Conservation (phyloP, 2,888 invertebrate species). For the Mamestra brassicae region DNA sequence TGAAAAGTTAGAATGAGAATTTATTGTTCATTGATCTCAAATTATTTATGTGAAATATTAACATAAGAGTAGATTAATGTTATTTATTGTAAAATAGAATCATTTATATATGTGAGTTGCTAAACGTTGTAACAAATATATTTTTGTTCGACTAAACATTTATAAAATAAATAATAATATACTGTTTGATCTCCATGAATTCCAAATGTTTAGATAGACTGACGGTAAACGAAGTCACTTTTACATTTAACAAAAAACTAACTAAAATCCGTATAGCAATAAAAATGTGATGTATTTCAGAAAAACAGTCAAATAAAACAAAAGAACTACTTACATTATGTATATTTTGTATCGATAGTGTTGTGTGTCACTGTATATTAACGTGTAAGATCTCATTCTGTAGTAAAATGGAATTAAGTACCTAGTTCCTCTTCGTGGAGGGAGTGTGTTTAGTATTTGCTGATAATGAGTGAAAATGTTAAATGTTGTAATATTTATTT, state of each 20-base stretch:
- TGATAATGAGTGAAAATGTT: constrained; percentile 82
- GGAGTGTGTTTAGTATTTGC: constrained; percentile 67
- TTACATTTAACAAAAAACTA: constrained; percentile 34
- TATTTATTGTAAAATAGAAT: constrained; percentile 81
- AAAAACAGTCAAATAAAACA: constrained; percentile 39
- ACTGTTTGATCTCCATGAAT: constrained; percentile 83
- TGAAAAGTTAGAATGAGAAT: constrained; percentile 74
- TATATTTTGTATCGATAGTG: constrained; percentile 68
- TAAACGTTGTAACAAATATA: constrained; percentile 47
- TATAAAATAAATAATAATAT: constrained; percentile 68
- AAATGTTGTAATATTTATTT: constrained; percentile 87
- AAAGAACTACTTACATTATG: constrained; percentile 45
- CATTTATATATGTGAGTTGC: constrained; percentile 55
- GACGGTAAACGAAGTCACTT: constrained; percentile 68
- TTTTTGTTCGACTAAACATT: constrained; percentile 64
- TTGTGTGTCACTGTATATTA: constrained; percentile 76
- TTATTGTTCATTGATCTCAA: constrained; percentile 88
- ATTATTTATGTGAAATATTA: constrained; percentile 87
- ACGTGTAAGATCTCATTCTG: constrained; percentile 85
- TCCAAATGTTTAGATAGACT: constrained; percentile 83
- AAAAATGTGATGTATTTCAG: constrained; percentile 17
- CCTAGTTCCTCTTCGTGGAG: constrained; percentile 63
- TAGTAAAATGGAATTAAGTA: constrained; percentile 76
- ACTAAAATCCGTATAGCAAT: constrained; percentile 19
- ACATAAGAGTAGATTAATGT: constrained; percentile 81